Evolutionary conservation across 2,113 vertebrate species (phyloP).

Genomic region (Thunnus thynnus): DNA sequence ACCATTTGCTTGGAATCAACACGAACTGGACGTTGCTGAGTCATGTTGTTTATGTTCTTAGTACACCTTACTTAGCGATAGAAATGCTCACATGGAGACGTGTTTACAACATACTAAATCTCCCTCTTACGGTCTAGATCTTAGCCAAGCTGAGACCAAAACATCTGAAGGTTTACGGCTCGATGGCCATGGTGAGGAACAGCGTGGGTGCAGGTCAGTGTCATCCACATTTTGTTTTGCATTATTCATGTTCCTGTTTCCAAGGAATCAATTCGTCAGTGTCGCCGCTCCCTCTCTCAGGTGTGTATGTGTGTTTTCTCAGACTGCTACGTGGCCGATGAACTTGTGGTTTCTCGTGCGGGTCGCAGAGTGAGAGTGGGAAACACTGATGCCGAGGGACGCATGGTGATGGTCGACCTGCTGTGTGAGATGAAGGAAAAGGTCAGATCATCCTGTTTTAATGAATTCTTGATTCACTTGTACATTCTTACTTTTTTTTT

Average conservation of each 20-base stretch:
- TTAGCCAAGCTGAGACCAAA: slow-evolving; percentile 84
- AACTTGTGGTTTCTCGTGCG: slow-evolving; percentile 85
- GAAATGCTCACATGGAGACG: background rate
- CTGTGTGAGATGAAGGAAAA: slow-evolving; percentile 89
- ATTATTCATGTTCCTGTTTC: background rate
- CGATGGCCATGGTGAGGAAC: slow-evolving; percentile 89
- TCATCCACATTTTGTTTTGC: background rate
- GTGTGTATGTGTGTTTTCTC: slow-evolving; percentile 28
- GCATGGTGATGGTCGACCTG: slow-evolving; percentile 89
- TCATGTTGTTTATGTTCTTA: background rate
- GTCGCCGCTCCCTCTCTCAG: background rate
- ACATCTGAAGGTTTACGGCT: slow-evolving; percentile 84
- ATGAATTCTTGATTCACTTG: background rate
- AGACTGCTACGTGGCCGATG: slow-evolving; percentile 89
- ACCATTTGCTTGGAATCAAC: background rate
- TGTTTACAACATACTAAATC: background rate
- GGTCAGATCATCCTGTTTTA: slow-evolving; percentile 58
- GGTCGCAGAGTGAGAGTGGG: slow-evolving; percentile 85
- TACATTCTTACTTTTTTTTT: background rate
- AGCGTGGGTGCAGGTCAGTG: slow-evolving; percentile 87
- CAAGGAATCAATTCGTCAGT: no score
- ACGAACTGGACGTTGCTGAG: background rate
- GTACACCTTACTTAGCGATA: background rate
- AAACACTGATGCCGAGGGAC: slow-evolving; percentile 88
- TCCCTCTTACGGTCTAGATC: slow-evolving; percentile 66